phyloP scores from a whole-genome alignment of 37 sponge, comb jelly and placozoan genomes.

The Halisarca cf. caerulea region DNA sequence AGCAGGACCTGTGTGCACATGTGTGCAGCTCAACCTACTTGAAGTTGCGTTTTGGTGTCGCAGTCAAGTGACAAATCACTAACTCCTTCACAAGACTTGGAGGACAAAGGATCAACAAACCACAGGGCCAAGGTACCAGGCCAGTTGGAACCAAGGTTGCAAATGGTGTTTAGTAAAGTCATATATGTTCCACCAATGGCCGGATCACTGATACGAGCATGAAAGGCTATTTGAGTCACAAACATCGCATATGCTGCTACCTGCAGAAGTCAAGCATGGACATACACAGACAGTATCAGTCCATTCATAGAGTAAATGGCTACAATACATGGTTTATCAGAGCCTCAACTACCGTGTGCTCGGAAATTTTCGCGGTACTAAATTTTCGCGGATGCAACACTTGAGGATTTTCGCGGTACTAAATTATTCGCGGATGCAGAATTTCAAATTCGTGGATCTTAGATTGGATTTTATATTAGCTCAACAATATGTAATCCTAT shows the following conservation, averaged over 20 bases:
- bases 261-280: slow-evolving; percentile 26
- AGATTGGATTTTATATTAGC: too few species aligned
- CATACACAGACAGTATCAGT: neutral
- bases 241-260: slow-evolving; percentile 82
- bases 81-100: slow-evolving; percentile 72
- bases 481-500: too few species aligned
- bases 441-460: too few species aligned
- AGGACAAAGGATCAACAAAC: slow-evolving; percentile 78
- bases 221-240: slow-evolving; percentile 90
- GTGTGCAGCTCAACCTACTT: slow-evolving; percentile 50
- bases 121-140: slow-evolving; percentile 84
- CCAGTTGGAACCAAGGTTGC: slow-evolving; percentile 85
- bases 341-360: neutral
- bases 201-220: slow-evolving; percentile 92
- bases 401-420: too few species aligned
- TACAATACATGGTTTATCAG: neutral
- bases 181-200: slow-evolving; percentile 97
- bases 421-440: too few species aligned
- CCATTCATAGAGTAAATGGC: too few species aligned
- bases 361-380: too few species aligned
- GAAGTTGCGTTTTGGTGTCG: slow-evolving; percentile 55
- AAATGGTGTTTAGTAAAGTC: slow-evolving; percentile 95
- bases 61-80: slow-evolving; percentile 57
- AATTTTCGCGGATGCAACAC: too few species aligned
- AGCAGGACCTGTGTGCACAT: too few species aligned